phyloP scores from a whole-genome alignment of 2,797 vertebrate species.

The Adelosebastes latens region DNA sequence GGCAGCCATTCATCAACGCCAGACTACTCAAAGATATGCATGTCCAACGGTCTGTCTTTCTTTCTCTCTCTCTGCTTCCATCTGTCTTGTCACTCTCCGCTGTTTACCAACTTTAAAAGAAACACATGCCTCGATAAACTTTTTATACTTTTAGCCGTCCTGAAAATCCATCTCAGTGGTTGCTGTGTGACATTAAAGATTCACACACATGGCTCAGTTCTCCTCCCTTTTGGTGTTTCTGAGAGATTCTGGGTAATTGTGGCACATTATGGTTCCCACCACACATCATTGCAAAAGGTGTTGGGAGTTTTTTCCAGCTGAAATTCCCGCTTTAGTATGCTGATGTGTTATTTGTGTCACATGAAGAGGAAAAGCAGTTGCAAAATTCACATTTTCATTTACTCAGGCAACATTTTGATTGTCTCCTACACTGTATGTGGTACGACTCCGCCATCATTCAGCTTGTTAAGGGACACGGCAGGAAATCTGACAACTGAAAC shows the following conservation, averaged over 20 bases:
- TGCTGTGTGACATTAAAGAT: neutral
- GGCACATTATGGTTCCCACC: neutral
- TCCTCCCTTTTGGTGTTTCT: conserved; percentile 2
- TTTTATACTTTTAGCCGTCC: neutral
- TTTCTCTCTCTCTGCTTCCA: conserved; percentile 1
- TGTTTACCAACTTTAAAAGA: conserved; percentile 2
- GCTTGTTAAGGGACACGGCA: neutral
- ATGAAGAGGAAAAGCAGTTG: neutral
- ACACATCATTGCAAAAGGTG: neutral
- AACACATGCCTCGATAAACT: neutral
- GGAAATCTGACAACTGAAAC: neutral
- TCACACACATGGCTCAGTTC: neutral
- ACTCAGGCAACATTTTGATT: neutral
- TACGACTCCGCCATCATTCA: neutral
- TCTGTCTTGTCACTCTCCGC: conserved; percentile 27
- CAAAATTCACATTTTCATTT: neutral
- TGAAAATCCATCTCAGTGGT: neutral
- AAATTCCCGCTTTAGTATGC: neutral
- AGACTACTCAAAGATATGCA: neutral
- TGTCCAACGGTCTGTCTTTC: neutral
- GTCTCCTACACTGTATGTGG: neutral
- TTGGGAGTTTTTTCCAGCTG: neutral
- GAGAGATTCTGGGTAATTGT: neutral
- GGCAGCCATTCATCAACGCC: conserved; percentile 25
- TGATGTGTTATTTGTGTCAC: neutral